phyloP scores from a whole-genome alignment of 2,797 vertebrate species.

The Peromyscus nudipes region DNA sequence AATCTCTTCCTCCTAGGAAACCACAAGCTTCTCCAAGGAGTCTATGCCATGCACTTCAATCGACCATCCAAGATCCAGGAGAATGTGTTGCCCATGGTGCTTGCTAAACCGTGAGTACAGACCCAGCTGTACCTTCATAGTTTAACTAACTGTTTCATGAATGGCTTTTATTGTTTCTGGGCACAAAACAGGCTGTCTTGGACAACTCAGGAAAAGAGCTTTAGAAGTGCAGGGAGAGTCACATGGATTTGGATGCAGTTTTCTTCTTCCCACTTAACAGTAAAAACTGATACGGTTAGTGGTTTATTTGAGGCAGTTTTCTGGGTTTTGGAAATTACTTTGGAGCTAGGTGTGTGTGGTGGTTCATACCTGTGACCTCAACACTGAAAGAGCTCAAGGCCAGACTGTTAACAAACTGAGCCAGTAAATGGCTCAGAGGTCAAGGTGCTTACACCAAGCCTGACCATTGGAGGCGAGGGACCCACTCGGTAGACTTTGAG shows the following conservation, averaged over 20 bases:
- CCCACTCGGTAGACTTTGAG: background rate
- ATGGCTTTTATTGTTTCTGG: background rate
- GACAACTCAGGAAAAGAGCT: background rate
- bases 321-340: background rate
- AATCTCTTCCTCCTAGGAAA: constrained; percentile 89
- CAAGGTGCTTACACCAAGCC: background rate
- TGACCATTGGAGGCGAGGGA: background rate
- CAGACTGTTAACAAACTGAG: background rate
- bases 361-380: background rate
- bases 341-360: background rate
- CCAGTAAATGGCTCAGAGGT: background rate
- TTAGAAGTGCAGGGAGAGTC: background rate
- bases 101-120: constrained; percentile 95
- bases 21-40: constrained; percentile 93
- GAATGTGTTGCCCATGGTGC: constrained; percentile 96
- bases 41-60: constrained; percentile 97
- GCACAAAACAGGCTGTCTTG: background rate
- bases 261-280: background rate
- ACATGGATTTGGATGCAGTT: background rate
- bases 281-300: background rate
- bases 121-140: background rate
- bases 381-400: background rate
- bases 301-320: background rate
- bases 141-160: background rate
- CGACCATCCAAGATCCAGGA: constrained; percentile 97